Percentiles rank a stretch among this genome's conserved stretches.
Evolutionary conservation across 2,888 invertebrate species (phyloP).

Genomic region (Parnassius mnemosyne): DNA sequence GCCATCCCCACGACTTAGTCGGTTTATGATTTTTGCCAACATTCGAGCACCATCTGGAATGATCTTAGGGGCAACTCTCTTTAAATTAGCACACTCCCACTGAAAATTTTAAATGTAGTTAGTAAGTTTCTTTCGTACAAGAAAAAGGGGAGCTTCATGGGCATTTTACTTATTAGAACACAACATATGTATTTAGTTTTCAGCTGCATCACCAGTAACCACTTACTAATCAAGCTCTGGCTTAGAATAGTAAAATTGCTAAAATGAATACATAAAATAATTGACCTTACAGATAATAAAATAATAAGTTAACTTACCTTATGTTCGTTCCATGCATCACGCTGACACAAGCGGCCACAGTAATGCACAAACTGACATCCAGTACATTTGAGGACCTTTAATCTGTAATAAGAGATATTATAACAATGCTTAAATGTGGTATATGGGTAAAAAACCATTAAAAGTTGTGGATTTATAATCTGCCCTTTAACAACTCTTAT

Average conservation of each 20-base stretch:
- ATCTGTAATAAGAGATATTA: conserved; percentile 69
- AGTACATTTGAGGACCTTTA: conserved; percentile 88
- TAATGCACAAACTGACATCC: conserved; percentile 91
- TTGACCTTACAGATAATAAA: no score
- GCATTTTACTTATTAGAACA: no score
- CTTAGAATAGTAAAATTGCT: no score
- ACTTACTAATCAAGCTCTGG: no score
- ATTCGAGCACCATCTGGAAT: conserved; percentile 92
- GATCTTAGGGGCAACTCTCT: conserved; percentile 84
- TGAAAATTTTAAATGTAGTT: conserved; percentile 37
- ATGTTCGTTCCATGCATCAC: conserved; percentile 89
- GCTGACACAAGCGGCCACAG: conserved; percentile 90
- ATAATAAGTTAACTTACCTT: conserved; percentile 67
- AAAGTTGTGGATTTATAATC: no score
- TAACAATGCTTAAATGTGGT: no score
- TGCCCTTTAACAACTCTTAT: no score
- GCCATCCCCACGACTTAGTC: conserved; percentile 83
- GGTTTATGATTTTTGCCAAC: conserved; percentile 87
- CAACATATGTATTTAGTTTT: no score
- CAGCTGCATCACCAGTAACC: no score
- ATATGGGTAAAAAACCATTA: no score
- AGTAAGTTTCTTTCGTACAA: background rate
- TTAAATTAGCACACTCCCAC: conserved; percentile 89
- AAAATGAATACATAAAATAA: no score
- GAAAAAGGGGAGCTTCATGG: no score